These are phyloP conservation scores for Anas flavirostris DNA, from an alignment of 2,797 vertebrate genomes.

Conservation along the genomic window DNA sequence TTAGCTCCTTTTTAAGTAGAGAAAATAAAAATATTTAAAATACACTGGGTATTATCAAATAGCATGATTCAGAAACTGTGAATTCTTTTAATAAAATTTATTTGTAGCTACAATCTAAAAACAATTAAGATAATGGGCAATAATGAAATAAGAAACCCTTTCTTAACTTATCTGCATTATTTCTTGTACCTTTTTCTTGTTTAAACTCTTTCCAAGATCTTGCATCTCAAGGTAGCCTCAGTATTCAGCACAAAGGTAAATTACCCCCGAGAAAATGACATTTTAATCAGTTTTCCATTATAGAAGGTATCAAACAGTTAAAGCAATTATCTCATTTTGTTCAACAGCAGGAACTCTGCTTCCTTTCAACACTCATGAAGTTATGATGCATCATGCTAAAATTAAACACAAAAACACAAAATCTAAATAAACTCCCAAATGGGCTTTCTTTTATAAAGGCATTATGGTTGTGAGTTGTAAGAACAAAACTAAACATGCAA, in stretches of 20 bases:
- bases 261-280: not conserved
- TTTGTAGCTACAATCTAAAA: not conserved
- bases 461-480: not conserved
- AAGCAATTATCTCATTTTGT: not conserved
- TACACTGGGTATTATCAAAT: not conserved
- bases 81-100: not conserved
- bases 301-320: not conserved
- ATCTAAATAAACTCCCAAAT: not conserved
- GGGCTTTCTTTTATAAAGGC: not conserved
- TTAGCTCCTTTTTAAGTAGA: not conserved
- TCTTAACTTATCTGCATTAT: not conserved
- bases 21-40: not conserved
- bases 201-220: not conserved
- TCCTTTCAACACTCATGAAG: not conserved
- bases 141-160: not conserved
- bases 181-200: not conserved
- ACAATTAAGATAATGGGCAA: not conserved
- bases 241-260: not conserved
- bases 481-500: not conserved
- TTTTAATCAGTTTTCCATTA: not conserved
- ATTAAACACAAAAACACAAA: not conserved
- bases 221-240: not conserved
- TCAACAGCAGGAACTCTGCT: not conserved
- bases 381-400: not conserved
- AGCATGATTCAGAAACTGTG: not conserved